These are phyloP conservation scores for Odontocerum albicorne DNA, from an alignment of 2,888 invertebrate genomes.

Conservation along the genomic window DNA sequence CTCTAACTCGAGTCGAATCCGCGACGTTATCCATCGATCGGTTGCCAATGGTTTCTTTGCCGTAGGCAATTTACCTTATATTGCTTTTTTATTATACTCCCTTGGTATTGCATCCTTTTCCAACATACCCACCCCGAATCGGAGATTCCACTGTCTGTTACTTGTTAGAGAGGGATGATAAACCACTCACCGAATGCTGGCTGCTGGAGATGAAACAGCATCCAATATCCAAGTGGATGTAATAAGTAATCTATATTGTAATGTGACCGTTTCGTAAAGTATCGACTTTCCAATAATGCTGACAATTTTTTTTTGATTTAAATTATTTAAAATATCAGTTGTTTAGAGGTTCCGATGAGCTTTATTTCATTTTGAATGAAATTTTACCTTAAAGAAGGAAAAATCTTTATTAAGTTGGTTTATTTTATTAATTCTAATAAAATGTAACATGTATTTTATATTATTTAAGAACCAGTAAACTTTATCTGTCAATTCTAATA, in stretches of 20 bases:
- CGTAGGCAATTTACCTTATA: slow-evolving; percentile 35
- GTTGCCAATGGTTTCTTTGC: slow-evolving; percentile 35
- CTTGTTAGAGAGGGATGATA: slow-evolving; percentile 7
- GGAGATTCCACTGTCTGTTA: not conserved
- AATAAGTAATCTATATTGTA: slow-evolving; percentile 36
- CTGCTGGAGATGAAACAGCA: slow-evolving; percentile 17
- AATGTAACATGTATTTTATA: too few species aligned
- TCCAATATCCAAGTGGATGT: slow-evolving; percentile 15
- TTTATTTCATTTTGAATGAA: too few species aligned
- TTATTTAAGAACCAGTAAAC: too few species aligned
- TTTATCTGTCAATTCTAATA: too few species aligned
- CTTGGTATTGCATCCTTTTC: slow-evolving; percentile 18
- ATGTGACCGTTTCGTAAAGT: slow-evolving; percentile 27
- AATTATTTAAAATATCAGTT: too few species aligned
- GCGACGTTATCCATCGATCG: slow-evolving; percentile 31
- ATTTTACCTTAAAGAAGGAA: too few species aligned
- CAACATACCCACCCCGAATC: not conserved
- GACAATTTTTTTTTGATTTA: too few species aligned
- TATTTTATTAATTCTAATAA: too few species aligned
- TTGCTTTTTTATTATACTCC: slow-evolving; percentile 35
- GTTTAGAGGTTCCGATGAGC: too few species aligned
- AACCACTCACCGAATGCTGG: not conserved
- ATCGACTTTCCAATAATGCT: slow-evolving; percentile 25
- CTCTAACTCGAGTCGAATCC: slow-evolving; percentile 17
- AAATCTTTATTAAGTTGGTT: too few species aligned